phyloP scores from a whole-genome alignment of 2,113 vertebrate species.

The Suncus etruscus region DNA sequence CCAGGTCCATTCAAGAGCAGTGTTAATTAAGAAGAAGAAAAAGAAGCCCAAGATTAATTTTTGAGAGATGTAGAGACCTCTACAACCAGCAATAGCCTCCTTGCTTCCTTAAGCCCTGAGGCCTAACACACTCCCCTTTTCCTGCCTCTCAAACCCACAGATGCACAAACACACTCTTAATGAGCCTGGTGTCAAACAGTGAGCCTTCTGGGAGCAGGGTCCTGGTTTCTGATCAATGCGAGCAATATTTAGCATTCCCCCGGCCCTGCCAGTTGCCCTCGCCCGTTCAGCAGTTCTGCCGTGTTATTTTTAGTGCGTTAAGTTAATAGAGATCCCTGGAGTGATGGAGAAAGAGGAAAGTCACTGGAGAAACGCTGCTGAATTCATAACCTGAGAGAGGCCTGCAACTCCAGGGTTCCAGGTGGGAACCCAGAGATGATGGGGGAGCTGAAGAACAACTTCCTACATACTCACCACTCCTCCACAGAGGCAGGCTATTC shows the following conservation, averaged over 20 bases:
- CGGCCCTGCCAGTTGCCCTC: background rate
- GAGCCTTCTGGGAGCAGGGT: background rate
- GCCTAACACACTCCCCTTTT: background rate
- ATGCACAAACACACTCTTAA: conserved; percentile 62
- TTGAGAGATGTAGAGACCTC: background rate
- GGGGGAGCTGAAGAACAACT: background rate
- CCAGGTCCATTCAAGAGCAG: background rate
- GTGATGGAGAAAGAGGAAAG: conserved; percentile 58
- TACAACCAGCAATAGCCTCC: background rate
- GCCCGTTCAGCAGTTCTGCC: conserved; percentile 49
- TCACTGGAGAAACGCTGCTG: conserved; percentile 24
- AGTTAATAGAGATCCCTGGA: conserved; percentile 73
- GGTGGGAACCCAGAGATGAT: background rate
- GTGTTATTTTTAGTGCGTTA: conserved; percentile 75
- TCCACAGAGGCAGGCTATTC: background rate
- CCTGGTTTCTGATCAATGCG: conserved; percentile 60
- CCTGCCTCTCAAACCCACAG: background rate
- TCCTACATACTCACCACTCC: accelerated
- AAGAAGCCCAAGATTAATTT: background rate
- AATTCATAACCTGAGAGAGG: conserved; percentile 38
- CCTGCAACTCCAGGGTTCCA: conserved; percentile 29
- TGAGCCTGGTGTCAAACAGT: conserved; percentile 67
- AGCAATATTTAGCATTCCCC: conserved; percentile 62
- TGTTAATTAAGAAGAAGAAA: conserved; percentile 26
- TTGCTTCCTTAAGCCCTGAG: background rate